A percentile compares a stretch with the other conserved stretches of the same genome.
Evolutionary conservation across 2,113 vertebrate genomes (phyloP).

Genomic region (Proterorhinus semilunaris): DNA sequence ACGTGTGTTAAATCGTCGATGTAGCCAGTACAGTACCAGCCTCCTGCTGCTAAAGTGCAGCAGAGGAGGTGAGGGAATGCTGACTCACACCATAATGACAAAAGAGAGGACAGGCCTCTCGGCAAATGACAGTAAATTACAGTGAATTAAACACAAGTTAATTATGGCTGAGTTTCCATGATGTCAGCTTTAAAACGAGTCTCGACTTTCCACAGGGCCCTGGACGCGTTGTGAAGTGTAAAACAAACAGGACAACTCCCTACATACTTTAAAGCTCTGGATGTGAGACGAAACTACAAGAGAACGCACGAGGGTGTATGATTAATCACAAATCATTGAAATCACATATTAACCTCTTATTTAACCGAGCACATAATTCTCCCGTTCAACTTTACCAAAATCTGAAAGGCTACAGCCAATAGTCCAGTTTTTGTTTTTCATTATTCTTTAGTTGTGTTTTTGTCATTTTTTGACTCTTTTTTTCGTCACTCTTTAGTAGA

Average conservation of each 20-base stretch:
- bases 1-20: neutral
- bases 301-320: too few relatives aligned
- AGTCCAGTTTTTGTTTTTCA: too few relatives aligned
- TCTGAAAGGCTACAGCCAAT: too few relatives aligned
- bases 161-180: slow-evolving; percentile 4
- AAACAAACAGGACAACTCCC: slow-evolving; percentile 8
- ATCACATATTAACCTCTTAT: too few relatives aligned
- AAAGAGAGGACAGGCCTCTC: neutral
- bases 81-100: neutral
- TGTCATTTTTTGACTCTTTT: too few relatives aligned
- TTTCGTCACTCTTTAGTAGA: too few relatives aligned
- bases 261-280: neutral
- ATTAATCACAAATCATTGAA: too few relatives aligned
- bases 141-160: neutral
- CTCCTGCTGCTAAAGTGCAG: neutral
- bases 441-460: too few relatives aligned
- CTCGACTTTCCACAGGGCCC: neutral
- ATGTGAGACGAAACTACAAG: neutral
- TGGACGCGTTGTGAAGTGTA: neutral
- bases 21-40: neutral
- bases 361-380: too few relatives aligned
- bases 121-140: neutral
- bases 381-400: too few relatives aligned
- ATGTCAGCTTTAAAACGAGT: slow-evolving; percentile 4
- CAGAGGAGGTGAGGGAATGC: neutral